Conservation (phyloP, 2,797 vertebrate genomes). For the Acanthis flammea region DNA sequence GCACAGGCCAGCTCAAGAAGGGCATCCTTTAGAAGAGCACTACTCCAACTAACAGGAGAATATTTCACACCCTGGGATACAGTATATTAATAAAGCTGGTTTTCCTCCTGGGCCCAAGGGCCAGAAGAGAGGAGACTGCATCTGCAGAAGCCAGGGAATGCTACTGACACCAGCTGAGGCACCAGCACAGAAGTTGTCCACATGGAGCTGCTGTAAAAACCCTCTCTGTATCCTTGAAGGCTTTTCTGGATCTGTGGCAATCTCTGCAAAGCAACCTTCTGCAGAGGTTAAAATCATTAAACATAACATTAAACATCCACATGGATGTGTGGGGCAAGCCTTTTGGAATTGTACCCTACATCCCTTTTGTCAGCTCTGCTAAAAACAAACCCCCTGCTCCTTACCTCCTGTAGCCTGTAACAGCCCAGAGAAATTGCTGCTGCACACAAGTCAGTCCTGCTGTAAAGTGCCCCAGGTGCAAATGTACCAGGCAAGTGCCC, state of each 20-base stretch:
- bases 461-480: neutral
- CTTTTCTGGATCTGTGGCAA: neutral
- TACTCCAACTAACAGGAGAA: neutral
- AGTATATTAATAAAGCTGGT: neutral
- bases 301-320: neutral
- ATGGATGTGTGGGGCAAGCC: neutral
- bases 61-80: neutral
- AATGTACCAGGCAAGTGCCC: neutral
- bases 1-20: neutral
- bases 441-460: neutral
- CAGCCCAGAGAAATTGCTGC: neutral
- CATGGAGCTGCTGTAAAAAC: neutral
- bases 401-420: neutral
- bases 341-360: neutral
- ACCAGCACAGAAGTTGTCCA: neutral
- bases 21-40: neutral
- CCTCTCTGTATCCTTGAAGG: fast-evolving
- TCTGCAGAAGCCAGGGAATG: neutral
- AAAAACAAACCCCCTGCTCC: neutral
- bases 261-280: neutral
- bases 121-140: neutral
- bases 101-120: neutral
- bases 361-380: neutral
- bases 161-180: fast-evolving
- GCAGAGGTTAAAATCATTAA: neutral